phyloP scores from a whole-genome alignment of 2,113 vertebrate genomes.

The Gasterosteus nipponicus region DNA sequence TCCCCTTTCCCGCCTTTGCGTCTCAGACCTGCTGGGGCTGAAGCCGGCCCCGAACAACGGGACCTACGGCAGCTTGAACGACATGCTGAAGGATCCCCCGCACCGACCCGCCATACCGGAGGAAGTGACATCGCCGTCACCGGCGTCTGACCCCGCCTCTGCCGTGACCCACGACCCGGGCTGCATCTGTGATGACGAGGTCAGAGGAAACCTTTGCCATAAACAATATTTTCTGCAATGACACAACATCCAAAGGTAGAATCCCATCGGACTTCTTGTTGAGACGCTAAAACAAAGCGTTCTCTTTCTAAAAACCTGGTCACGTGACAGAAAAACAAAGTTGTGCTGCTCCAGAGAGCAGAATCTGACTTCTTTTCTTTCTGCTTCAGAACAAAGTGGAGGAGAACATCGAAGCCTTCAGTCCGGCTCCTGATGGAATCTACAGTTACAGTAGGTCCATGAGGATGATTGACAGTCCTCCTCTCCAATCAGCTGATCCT shows the following conservation, averaged over 20 bases:
- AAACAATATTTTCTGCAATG: too few species aligned
- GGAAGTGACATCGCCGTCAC: slow-evolving; percentile 87
- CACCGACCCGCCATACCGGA: slow-evolving; percentile 86
- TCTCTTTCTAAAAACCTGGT: not conserved
- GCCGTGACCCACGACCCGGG: slow-evolving; percentile 84
- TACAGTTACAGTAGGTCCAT: slow-evolving; percentile 59
- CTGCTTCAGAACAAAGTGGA: slow-evolving; percentile 91
- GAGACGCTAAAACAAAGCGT: not conserved
- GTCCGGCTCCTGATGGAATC: slow-evolving; percentile 78
- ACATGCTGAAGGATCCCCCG: slow-evolving; percentile 84
- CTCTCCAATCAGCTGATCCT: too few species aligned
- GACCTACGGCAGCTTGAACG: slow-evolving; percentile 94
- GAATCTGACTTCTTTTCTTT: not conserved
- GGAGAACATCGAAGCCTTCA: slow-evolving; percentile 83
- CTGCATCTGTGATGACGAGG: slow-evolving; percentile 95
- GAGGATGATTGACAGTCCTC: too few species aligned
- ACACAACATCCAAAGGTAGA: too few species aligned
- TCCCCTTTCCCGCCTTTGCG: too few species aligned
- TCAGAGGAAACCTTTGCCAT: slow-evolving; percentile 35
- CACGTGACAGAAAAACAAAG: too few species aligned
- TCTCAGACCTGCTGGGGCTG: slow-evolving; percentile 90
- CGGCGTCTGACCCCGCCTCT: slow-evolving; percentile 68
- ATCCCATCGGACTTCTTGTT: not conserved
- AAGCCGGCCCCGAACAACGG: slow-evolving; percentile 96
- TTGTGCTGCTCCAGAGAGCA: not conserved